Evolutionary conservation across 1,140 invertebrate species (phyloP), one percentile per base, ranked within the genome.

Genomic region (Oncopodura yosiiana): DNA sequence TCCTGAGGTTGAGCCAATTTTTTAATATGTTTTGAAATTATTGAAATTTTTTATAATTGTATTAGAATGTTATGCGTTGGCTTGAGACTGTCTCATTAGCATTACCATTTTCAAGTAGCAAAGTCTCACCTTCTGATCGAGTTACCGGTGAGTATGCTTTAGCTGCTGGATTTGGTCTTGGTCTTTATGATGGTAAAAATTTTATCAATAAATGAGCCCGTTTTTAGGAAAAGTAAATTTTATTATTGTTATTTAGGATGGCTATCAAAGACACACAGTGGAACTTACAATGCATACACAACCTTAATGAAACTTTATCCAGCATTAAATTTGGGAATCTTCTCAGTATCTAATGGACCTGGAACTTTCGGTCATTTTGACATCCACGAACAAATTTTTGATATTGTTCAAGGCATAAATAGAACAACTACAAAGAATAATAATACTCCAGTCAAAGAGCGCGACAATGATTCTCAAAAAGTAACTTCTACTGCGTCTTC

Each of bases 11-110:
- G 30, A 37, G 21, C 32, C 5, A 44, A 23, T 9, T 12, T 4
- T 11, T 9, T 14, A 23, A 6, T n/a, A 23, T 37, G 19, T 21
- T 5, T 23, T 19, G 5, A 16, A 11, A 4, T 30, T 37, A 19
- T 21, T 30, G 2, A 34, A 37, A 38, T 21, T 3, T 23, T 19
- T 3, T 16, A 11, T 50, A 38, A 30, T 37, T n/a, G n/a, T 50
- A 9, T 23, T 11, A 56, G 54, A 23, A 32, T n/a, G 38, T 41
- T 1, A 56, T 56, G 48, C 34, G 37, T n/a, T 56, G 54, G 54
- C 11, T 56, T 11, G 19, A 30, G 8, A 26, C 14, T 1, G 27
- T 39, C 6, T 39, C 48, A 3, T 32, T 41, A 11, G 6, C 21
- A 42, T 6, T 32, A 18, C 46, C 38, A 2, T 26, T 26, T 6